Evolutionary conservation across 2,888 invertebrate genomes (phyloP).

Genomic region (Leucophenga montana): DNA sequence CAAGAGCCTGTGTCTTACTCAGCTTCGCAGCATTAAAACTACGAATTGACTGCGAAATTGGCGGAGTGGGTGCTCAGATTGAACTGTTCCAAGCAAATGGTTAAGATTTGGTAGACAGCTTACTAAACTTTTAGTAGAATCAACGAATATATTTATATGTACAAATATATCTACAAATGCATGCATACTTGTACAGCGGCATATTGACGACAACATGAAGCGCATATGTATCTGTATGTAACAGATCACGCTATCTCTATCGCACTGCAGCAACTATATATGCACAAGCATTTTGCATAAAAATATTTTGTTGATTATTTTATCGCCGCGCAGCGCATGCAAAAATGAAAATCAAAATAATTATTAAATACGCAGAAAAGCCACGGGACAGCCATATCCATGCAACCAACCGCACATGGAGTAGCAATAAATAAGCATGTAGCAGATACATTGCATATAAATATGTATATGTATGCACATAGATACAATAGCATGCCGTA

Average conservation of each 20-base stretch:
- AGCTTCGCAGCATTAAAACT: too few species aligned
- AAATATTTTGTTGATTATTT: neutral
- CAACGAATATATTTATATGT: too few species aligned
- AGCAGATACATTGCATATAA: neutral
- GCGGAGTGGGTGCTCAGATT: too few species aligned
- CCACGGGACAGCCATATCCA: neutral
- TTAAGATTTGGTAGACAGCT: too few species aligned
- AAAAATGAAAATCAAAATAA: conserved; percentile 13
- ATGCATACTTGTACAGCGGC: neutral
- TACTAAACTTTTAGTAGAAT: too few species aligned
- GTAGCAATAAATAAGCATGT: neutral
- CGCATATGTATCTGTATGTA: too few species aligned
- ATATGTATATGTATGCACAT: neutral
- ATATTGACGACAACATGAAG: neutral
- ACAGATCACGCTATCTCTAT: too few species aligned
- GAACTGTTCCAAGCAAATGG: too few species aligned
- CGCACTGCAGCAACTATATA: too few species aligned
- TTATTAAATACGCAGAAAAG: conserved; percentile 3
- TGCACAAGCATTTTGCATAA: too few species aligned
- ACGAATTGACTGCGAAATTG: too few species aligned
- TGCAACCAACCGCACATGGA: neutral
- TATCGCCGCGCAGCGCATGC: neutral
- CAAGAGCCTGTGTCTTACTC: too few species aligned
- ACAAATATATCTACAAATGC: neutral
- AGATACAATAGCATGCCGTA: neutral